Conservation (phyloP, 2,888 invertebrate species). For the Mycalesis mineus region DNA sequence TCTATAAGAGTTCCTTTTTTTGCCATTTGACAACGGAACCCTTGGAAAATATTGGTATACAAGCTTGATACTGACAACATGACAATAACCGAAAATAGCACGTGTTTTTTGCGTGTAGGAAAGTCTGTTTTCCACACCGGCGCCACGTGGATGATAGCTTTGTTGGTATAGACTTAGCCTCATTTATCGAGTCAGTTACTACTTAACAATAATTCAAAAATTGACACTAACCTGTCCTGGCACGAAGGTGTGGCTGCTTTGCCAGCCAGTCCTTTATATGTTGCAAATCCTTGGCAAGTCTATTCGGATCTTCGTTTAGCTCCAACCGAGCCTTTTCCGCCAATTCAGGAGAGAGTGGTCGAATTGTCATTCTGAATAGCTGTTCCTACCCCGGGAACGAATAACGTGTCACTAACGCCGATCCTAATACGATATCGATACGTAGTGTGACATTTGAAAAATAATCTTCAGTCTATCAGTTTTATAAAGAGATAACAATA, state of each 20-base stretch:
- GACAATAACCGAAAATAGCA: too few relatives aligned
- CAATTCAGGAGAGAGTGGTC: conserved; percentile 40
- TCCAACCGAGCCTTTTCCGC: conserved; percentile 60
- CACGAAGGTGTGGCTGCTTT: conserved; percentile 71
- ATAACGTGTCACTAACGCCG: neutral
- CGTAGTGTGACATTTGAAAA: neutral
- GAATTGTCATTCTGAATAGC: conserved; percentile 10
- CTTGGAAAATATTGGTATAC: too few relatives aligned
- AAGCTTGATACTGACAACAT: too few relatives aligned
- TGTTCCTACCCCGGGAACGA: neutral
- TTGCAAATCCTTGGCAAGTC: conserved; percentile 59
- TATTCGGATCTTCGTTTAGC: conserved; percentile 69
- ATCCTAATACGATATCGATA: neutral
- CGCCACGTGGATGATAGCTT: too few relatives aligned
- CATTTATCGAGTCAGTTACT: too few relatives aligned
- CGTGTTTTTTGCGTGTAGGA: too few relatives aligned
- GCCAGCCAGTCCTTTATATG: conserved; percentile 72
- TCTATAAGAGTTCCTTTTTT: too few relatives aligned
- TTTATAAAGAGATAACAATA: neutral
- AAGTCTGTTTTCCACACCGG: too few relatives aligned
- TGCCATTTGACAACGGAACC: too few relatives aligned
- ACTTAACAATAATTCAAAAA: neutral
- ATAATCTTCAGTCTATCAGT: conserved; percentile 1
- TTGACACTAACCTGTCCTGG: conserved; percentile 46
- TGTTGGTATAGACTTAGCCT: too few relatives aligned